These are phyloP conservation scores for Sinohyriopsis cumingii DNA, from an alignment of 2,888 invertebrate genomes.

Conservation along the genomic window DNA sequence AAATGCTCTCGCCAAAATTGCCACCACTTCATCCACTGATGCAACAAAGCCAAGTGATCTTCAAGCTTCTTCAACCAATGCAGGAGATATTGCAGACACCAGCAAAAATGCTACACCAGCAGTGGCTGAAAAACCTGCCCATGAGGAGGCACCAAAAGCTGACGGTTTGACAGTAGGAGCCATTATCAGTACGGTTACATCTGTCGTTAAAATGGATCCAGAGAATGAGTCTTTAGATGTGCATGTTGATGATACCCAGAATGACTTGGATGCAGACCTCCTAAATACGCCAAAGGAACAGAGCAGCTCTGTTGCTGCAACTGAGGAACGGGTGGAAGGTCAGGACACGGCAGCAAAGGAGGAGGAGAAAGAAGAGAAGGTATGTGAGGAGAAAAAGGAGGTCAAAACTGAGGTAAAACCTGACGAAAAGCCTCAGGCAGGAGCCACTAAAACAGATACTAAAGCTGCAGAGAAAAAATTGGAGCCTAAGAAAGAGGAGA, in stretches of 20 bases:
- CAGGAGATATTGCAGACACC: not conserved
- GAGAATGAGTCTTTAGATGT: conserved; percentile 71
- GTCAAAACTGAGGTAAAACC: conserved; percentile 21
- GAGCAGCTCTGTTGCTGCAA: conserved; percentile 23
- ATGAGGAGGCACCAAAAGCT: conserved; percentile 17
- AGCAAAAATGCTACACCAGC: conserved; percentile 2
- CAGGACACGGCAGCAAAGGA: conserved; percentile 49
- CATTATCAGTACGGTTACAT: conserved; percentile 51
- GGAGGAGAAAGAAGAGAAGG: conserved; percentile 53
- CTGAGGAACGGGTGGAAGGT: conserved; percentile 40
- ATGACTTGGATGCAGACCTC: conserved; percentile 70
- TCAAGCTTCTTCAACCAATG: conserved; percentile 6
- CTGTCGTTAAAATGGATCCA: conserved; percentile 33
- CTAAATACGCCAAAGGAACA: conserved; percentile 28
- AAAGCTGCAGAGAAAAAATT: conserved; percentile 8
- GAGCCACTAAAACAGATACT: conserved; percentile 1
- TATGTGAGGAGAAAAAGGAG: conserved; percentile 17
- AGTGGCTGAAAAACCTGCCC: not conserved
- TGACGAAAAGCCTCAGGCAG: conserved; percentile 19
- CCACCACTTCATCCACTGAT: conserved; percentile 16
- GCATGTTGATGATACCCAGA: conserved; percentile 71
- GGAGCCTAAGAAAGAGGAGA: conserved; percentile 20
- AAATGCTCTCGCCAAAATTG: conserved; percentile 14
- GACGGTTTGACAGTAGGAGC: conserved; percentile 60
- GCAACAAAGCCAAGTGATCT: conserved; percentile 1